These are phyloP conservation scores for Mormoops blainvillei DNA, from an alignment of 2,113 vertebrate genomes.

Conservation along the genomic window DNA sequence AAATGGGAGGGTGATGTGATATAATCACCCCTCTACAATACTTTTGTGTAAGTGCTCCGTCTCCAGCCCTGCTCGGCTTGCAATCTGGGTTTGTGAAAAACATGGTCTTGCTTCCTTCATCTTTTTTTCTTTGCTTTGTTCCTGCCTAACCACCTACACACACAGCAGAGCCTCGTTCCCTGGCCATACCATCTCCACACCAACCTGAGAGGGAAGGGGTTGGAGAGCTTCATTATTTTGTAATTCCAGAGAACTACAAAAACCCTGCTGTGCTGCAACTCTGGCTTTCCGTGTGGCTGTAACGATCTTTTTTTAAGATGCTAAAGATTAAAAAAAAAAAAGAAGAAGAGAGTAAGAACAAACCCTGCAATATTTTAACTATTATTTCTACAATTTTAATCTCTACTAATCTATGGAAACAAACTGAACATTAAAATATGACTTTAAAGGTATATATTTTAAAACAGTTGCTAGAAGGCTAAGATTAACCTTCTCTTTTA, in stretches of 20 bases:
- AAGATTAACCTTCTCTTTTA: neutral
- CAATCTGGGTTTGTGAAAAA: neutral
- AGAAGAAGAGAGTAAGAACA: neutral
- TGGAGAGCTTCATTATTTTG: neutral
- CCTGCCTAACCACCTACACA: neutral
- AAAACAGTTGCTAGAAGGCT: neutral
- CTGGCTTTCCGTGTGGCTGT: neutral
- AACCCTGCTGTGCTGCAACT: neutral
- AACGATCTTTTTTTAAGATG: neutral
- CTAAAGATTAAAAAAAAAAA: neutral
- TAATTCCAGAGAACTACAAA: neutral
- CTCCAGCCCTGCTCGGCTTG: neutral
- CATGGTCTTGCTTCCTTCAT: neutral
- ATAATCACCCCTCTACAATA: neutral
- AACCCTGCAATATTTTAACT: neutral
- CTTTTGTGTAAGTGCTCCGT: neutral
- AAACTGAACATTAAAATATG: neutral
- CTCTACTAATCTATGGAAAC: neutral
- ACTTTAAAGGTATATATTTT: neutral
- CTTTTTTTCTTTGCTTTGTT: conserved; percentile 8
- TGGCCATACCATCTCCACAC: neutral
- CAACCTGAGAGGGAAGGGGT: neutral
- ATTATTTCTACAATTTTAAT: neutral
- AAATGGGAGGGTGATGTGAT: neutral
- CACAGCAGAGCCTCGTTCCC: neutral